A percentile compares a stretch with the other conserved stretches of the same genome.
phyloP scores from a whole-genome alignment of 2,888 invertebrate species.

The Ophion ellenae region DNA sequence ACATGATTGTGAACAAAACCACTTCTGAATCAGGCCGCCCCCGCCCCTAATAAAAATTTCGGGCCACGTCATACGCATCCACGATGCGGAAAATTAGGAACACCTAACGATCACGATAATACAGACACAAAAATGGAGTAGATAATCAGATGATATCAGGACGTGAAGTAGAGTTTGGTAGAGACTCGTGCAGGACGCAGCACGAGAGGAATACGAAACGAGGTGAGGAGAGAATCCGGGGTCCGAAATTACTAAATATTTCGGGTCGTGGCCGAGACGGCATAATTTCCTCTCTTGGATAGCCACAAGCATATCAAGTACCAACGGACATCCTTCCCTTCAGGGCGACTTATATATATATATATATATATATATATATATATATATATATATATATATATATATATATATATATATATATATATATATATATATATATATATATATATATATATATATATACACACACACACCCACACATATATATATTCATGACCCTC shows the following conservation, averaged over 20 bases:
- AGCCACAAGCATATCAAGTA: slow-evolving; percentile 40
- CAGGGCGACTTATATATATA: background rate
- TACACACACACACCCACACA: background rate
- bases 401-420: background rate
- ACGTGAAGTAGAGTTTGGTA: slow-evolving; percentile 1
- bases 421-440: background rate
- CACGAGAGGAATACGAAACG: background rate
- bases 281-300: slow-evolving; percentile 48
- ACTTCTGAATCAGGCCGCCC: no score
- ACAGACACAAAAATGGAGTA: background rate
- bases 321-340: slow-evolving; percentile 33
- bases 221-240: background rate
- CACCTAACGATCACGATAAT: no score
- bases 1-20: no score
- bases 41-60: no score
- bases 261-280: slow-evolving; percentile 24
- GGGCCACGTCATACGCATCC: no score
- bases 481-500: background rate
- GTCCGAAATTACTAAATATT: slow-evolving; percentile 40
- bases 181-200: slow-evolving; percentile 5
- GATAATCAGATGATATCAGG: slow-evolving; percentile 17
- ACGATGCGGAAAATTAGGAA: no score
- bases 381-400: background rate
- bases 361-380: background rate
- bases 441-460: no score